phyloP scores from a whole-genome alignment of 92 coral and sea anemone species.

The Chrysogorgia sp. region DNA sequence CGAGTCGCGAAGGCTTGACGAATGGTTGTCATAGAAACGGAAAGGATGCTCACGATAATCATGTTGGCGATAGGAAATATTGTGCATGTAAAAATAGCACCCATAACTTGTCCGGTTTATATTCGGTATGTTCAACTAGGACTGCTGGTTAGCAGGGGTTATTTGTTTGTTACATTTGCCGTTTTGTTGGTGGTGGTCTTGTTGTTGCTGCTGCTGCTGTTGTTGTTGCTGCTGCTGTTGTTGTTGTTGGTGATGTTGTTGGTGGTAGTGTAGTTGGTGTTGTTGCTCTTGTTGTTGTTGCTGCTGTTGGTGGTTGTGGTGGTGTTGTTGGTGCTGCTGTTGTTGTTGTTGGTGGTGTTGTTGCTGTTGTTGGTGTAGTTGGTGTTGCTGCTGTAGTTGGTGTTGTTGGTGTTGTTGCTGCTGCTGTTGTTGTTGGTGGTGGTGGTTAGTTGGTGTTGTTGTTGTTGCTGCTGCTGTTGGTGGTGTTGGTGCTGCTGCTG shows the following conservation, averaged over 20 bases:
- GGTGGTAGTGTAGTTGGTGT: neutral
- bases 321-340: too few relatives aligned
- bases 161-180: constrained; percentile 5
- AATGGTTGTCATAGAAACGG: constrained; percentile 68
- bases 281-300: neutral
- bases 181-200: neutral
- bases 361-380: too few relatives aligned
- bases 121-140: constrained; percentile 63
- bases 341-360: too few relatives aligned
- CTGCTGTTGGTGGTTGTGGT: neutral
- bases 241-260: neutral
- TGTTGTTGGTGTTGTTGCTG: too few relatives aligned
- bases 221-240: neutral
- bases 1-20: constrained; percentile 46
- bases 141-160: neutral
- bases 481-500: too few relatives aligned
- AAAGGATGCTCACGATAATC: constrained; percentile 45
- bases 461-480: too few relatives aligned
- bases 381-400: too few relatives aligned
- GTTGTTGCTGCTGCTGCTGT: neutral
- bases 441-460: too few relatives aligned
- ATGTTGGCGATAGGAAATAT: constrained; percentile 47
- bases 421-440: too few relatives aligned
- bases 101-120: constrained; percentile 68
- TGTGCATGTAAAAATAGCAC: constrained; percentile 68